Base-by-base conservation (phyloP, 2,113 vertebrate genomes). In the Isurus oxyrinchus region DNA sequence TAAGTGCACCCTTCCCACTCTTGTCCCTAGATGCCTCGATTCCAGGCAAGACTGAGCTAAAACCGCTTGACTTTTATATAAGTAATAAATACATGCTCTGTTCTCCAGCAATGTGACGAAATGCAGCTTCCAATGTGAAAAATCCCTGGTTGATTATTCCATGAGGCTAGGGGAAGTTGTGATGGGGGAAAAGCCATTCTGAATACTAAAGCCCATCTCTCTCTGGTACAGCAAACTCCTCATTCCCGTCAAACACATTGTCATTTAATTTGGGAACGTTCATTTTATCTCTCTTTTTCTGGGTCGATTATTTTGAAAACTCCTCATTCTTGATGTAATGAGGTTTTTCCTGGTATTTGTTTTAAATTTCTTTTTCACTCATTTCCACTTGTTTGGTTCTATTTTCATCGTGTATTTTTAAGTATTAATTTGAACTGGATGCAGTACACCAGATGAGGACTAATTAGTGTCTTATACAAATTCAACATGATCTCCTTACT, bases 1-100 rank as follows among this genome's bases (percentile, higher is more conserved):
- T 99, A 97, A 97, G 98, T 98, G 96, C 69, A 14, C 13, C 84
- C 11, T 1, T 0, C 44, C 5, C n/a, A 40, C 1, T 14, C 3
- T 5, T 35, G 25, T 57, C 35, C 31, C 10, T 5, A 2, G 27
- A 0, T 94, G 53, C 90, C 35, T n/a, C 8, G 19, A 40, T 63
- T 93, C 40, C 59, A 93, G 21, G 21, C 14, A 49, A 96, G 53
- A 31, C 96, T 57, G 8, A 79, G 11, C 14, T 79, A 96, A 86
- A 96, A 57, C 55, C 49, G 53, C 5, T n/a, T 94, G 7, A 81
- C 53, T 59, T 69, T 7, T 86, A 16, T n/a, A 63, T n/a, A 76
- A n/a, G 10, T 2, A 63, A 55, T 44, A 67, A 76, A 35, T 76
- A 67, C 61, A 55, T 61, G 94, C 40, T 4, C 4, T 25, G 61